Evolutionary conservation across 2,113 vertebrate genomes (phyloP).

Genomic region (Sinocyclocheilus grahami): DNA sequence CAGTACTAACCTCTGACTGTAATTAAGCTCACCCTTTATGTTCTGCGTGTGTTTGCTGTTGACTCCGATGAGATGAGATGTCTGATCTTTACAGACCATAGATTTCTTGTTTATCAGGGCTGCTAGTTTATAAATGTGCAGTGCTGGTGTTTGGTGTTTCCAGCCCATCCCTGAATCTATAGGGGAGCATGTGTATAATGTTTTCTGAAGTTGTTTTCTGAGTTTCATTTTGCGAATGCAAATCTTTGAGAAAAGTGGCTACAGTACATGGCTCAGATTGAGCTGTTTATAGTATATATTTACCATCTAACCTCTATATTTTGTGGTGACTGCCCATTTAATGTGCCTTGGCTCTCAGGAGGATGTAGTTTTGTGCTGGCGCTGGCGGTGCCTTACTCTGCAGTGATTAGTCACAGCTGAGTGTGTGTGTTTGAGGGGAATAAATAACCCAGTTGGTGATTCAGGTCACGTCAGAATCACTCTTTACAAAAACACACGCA

Average conservation of each 20-base stretch:
- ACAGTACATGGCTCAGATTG: background rate
- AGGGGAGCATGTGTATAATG: background rate
- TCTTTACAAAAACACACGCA: slow-evolving; percentile 18
- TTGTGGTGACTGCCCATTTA: slow-evolving; percentile 11
- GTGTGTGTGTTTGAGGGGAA: slow-evolving; percentile 30
- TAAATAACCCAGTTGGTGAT: slow-evolving; percentile 23
- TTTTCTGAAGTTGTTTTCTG: background rate
- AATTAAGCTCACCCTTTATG: slow-evolving; percentile 13
- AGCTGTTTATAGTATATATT: background rate
- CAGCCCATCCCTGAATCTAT: background rate
- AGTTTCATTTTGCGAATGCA: background rate
- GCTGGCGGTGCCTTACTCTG: slow-evolving; percentile 14
- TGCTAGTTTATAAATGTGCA: background rate
- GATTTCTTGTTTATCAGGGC: background rate
- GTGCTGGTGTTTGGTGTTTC: background rate
- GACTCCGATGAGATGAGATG: background rate
- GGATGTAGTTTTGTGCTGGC: slow-evolving; percentile 32
- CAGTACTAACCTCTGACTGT: slow-evolving; percentile 24
- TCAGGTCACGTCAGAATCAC: slow-evolving; percentile 35
- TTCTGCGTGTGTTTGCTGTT: background rate
- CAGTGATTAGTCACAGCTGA: slow-evolving; percentile 47
- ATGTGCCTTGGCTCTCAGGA: slow-evolving; percentile 21
- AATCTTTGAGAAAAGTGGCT: background rate
- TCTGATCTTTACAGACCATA: slow-evolving; percentile 7
- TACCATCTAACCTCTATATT: background rate